Evolutionary conservation across 2,888 invertebrate genomes (phyloP).

Genomic region (Cantharis flavilabris): DNA sequence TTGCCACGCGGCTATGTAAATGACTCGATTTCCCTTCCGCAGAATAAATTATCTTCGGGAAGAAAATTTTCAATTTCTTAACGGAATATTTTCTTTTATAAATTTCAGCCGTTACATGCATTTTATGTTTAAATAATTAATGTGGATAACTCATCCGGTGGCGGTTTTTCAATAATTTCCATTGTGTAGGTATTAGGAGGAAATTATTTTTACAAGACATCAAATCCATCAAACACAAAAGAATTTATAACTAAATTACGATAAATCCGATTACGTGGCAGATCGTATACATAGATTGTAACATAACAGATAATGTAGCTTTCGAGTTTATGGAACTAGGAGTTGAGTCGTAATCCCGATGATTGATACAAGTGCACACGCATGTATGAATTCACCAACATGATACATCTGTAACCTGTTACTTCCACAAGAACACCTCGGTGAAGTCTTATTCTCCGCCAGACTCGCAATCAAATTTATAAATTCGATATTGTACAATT

Average conservation of each 20-base stretch:
- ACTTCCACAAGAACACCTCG: slow-evolving; percentile 41
- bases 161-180: background rate
- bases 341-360: slow-evolving; percentile 30
- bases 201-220: background rate
- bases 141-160: background rate
- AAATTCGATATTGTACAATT: slow-evolving; percentile 3
- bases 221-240: slow-evolving; percentile 10
- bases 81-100: slow-evolving; percentile 21
- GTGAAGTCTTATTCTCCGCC: slow-evolving; percentile 33
- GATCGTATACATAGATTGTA: slow-evolving; percentile 4
- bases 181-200: background rate
- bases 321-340: slow-evolving; percentile 19
- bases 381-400: slow-evolving; percentile 35
- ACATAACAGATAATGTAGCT: slow-evolving; percentile 24
- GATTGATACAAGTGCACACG: slow-evolving; percentile 39
- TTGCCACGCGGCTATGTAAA: slow-evolving; percentile 43
- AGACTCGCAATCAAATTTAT: slow-evolving; percentile 18
- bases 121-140: slow-evolving; percentile 9
- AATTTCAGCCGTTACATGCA: slow-evolving; percentile 8
- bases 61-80: slow-evolving; percentile 36
- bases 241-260: slow-evolving; percentile 8
- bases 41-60: slow-evolving; percentile 36
- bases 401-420: slow-evolving; percentile 41
- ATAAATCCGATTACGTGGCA: slow-evolving; percentile 20
- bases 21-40: slow-evolving; percentile 42